These are phyloP conservation scores for Ametastegia equiseti DNA, from an alignment of 2,888 invertebrate genomes.

Conservation along the genomic window DNA sequence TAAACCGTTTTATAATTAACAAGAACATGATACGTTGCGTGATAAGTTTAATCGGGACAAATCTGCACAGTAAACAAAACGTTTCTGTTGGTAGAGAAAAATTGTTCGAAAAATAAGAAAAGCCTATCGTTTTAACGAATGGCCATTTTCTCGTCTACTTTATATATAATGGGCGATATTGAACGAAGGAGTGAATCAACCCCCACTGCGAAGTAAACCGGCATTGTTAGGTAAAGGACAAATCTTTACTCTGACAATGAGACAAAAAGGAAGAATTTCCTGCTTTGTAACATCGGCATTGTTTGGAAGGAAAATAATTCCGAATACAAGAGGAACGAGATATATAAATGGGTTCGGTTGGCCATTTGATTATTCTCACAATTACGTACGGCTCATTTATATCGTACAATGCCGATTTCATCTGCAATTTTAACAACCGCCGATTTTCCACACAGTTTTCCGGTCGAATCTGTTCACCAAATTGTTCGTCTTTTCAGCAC, in stretches of 20 bases:
- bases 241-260: background rate
- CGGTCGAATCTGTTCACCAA: background rate
- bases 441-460: background rate
- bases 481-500: background rate
- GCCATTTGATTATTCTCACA: background rate
- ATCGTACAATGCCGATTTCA: conserved; percentile 5
- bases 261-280: background rate
- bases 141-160: background rate
- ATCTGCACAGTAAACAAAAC: background rate
- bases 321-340: background rate
- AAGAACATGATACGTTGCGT: background rate
- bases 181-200: background rate
- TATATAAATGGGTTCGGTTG: background rate
- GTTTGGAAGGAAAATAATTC: conserved; percentile 12
- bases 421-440: background rate
- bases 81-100: background rate
- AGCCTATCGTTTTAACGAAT: background rate
- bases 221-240: background rate
- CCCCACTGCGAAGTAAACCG: background rate
- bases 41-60: background rate
- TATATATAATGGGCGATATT: background rate
- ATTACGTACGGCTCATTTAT: background rate
- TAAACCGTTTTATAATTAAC: background rate
- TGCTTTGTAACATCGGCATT: conserved; percentile 28
- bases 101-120: background rate